Conservation (phyloP, 2,113 vertebrate species). For the Machaerirhynchus nigripectus region DNA sequence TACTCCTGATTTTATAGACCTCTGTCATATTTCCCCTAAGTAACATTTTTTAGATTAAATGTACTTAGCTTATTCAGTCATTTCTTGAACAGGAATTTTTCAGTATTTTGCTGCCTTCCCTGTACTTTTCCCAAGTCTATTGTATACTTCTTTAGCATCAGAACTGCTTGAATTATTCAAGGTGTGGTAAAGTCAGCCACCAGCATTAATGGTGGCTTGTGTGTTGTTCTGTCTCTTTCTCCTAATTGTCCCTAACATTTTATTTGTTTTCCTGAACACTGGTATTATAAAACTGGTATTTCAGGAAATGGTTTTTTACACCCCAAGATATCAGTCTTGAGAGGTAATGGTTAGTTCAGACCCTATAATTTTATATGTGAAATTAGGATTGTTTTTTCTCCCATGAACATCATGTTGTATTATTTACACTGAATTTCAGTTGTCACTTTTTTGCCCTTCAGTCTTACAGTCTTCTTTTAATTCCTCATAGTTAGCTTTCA, state of each 20-base stretch:
- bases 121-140: not conserved
- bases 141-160: not conserved
- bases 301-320: not conserved
- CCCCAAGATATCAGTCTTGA: not conserved
- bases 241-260: not conserved
- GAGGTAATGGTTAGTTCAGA: not conserved
- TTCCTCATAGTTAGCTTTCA: not conserved
- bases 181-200: not conserved
- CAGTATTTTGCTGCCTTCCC: not conserved
- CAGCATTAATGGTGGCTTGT: not conserved
- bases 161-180: not conserved
- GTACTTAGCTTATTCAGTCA: not conserved
- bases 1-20: not conserved
- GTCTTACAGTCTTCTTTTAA: not conserved
- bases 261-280: not conserved
- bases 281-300: not conserved
- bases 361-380: not conserved
- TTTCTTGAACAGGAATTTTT: not conserved
- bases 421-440: conserved; percentile 2
- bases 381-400: conserved; percentile 17
- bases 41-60: not conserved
- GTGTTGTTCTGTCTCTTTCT: not conserved
- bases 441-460: not conserved
- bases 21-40: not conserved
- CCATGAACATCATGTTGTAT: not conserved